phyloP scores from a whole-genome alignment of 2,113 vertebrate genomes.

The Brachypodius melanocephalos region DNA sequence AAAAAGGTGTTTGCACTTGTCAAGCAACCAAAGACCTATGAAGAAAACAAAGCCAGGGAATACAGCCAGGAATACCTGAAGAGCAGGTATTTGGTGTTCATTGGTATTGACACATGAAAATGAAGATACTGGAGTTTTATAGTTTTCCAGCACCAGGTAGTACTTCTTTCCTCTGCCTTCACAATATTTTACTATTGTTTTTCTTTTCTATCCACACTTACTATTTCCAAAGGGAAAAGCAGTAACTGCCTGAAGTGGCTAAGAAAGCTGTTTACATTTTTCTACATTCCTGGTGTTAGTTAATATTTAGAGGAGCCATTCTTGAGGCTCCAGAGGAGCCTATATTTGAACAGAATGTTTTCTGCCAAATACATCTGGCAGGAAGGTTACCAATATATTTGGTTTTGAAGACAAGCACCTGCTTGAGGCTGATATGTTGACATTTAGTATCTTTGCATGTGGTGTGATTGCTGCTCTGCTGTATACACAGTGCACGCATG shows the following conservation, averaged over 20 bases:
- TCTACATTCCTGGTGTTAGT: background rate
- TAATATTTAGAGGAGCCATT: constrained; percentile 1
- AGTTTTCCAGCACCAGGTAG: background rate
- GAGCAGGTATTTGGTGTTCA: background rate
- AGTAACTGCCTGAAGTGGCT: background rate
- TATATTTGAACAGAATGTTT: background rate
- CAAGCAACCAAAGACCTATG: background rate
- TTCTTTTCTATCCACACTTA: background rate
- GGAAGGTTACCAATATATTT: background rate
- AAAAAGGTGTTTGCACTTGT: background rate
- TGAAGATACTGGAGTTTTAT: rapidly evolving
- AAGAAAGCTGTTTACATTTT: background rate
- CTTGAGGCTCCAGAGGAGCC: background rate
- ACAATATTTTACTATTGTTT: background rate
- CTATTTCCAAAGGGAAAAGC: background rate
- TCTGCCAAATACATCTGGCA: background rate
- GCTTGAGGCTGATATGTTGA: background rate
- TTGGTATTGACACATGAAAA: background rate
- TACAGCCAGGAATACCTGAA: background rate
- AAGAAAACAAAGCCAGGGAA: background rate
- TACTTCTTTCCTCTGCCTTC: background rate
- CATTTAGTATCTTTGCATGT: background rate
- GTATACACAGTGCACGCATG: background rate
- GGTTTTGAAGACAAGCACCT: background rate
- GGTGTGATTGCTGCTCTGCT: background rate